Conservation (phyloP, 2,113 vertebrate genomes). For the Leptosomus discolor region DNA sequence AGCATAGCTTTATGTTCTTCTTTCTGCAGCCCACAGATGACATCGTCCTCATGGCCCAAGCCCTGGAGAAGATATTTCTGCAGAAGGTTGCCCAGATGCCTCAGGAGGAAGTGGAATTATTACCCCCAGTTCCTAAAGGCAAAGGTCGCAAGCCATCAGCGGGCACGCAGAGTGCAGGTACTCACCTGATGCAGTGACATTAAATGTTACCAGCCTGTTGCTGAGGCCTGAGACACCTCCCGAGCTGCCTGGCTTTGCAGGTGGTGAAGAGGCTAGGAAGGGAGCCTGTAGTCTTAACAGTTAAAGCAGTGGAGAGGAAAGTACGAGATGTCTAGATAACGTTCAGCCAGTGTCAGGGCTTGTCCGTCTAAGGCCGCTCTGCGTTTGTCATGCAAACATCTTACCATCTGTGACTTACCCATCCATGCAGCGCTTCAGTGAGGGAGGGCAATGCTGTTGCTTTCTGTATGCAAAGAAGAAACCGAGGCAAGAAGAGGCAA, state of each 20-base stretch:
- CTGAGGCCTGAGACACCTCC: background rate
- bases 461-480: background rate
- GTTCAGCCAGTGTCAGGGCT: background rate
- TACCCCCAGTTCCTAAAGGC: constrained; percentile 83
- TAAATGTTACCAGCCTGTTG: background rate
- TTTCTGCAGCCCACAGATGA: constrained; percentile 90
- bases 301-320: background rate
- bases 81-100: constrained; percentile 94
- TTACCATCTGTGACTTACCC: background rate
- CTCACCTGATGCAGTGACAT: background rate
- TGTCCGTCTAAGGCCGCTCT: background rate
- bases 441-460: background rate
- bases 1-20: background rate
- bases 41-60: constrained; percentile 97
- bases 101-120: constrained; percentile 86
- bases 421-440: background rate
- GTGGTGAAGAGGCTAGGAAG: background rate
- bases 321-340: background rate
- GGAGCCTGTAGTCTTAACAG: background rate
- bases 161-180: constrained; percentile 76
- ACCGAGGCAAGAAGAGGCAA: background rate
- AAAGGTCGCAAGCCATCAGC: constrained; percentile 82
- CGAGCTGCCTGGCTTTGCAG: background rate
- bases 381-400: background rate
- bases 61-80: constrained; percentile 94